Evolutionary conservation across 2,113 vertebrate genomes (phyloP), one percentile per base, ranked within the genome.

Genomic region (Brachionichthys hirsutus): DNA sequence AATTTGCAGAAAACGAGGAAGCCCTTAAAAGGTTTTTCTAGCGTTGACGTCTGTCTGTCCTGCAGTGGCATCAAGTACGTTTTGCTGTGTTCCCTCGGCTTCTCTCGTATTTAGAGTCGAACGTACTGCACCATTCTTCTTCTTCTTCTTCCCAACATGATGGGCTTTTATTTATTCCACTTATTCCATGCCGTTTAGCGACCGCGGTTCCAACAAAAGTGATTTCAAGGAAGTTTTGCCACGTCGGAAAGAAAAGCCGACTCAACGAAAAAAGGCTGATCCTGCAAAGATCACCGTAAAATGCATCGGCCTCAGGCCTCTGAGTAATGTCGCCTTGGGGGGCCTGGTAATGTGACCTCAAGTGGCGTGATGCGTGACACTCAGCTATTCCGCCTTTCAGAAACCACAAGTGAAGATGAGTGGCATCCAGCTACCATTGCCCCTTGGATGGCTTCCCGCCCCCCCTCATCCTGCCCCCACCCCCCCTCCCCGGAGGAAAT

Each of bases 341-440:
- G 10, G 61, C 24, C 43, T 62, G 52, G 62, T 69, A 67, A 64
- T 46, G 54, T 80, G 68, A 77, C 74, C 67, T 75, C 45, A 66
- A 66, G 43, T 80, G 65, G 67, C 12, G 54, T 51, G 43, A 82
- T 77, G 72, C 80, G 65, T 81, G 76, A 82, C 74, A 58, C 64
- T 12, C 63, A 70, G 30, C 63, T 61, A 45, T 72, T 77, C 62
- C 67, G 46, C 47, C 77, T 48, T 64, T 76, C 74, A 65, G 50
- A 67, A 70, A 68, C 57, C 59, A 68, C 74, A 73, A 59, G 61
- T 64, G 53, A 73, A 72, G 40, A 68, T 56, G 57, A 62, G 67
- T 64, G 41, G 45, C 62, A 30, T 52, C 58, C 47, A 59, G 59
- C 58, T 67, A 56, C 42, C 38, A 11, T 75, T 65, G 30, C 75